A percentile compares a stretch with the other conserved stretches of the same genome.
phyloP scores from a whole-genome alignment of 2,888 invertebrate species.

The Campopleginae sp. region DNA sequence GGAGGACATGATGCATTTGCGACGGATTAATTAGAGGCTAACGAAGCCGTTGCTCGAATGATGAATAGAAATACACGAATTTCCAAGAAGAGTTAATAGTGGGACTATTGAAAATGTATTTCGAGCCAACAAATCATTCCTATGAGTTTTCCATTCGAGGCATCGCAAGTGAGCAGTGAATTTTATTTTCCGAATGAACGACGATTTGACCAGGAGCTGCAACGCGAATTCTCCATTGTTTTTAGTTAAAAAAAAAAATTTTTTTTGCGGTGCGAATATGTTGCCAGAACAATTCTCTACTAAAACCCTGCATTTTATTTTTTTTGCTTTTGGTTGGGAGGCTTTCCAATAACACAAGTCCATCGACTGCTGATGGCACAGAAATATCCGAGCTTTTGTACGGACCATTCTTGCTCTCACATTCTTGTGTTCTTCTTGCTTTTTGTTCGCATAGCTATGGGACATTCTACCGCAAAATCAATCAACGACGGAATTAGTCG shows the following conservation, averaged over 20 bases:
- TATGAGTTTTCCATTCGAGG: neutral
- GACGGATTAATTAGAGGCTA: neutral
- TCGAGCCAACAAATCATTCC: neutral
- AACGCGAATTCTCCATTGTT: neutral
- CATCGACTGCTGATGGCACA: conserved; percentile 18
- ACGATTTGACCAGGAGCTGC: neutral
- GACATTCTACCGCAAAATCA: conserved; percentile 11
- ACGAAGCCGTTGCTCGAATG: neutral
- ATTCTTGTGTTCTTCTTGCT: neutral
- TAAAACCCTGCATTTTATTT: neutral
- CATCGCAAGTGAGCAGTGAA: neutral
- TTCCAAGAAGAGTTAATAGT: neutral
- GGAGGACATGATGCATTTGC: neutral
- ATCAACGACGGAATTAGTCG: too few relatives aligned
- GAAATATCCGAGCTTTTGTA: conserved; percentile 32
- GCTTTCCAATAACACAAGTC: neutral
- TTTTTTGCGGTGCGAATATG: neutral
- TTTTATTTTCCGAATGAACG: neutral
- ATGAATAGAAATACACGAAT: neutral
- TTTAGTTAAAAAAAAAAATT: neutral
- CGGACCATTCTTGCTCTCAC: conserved; percentile 3
- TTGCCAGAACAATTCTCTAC: neutral
- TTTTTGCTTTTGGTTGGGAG: neutral
- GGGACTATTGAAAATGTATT: neutral
- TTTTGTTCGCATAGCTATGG: neutral